Base-by-base conservation (phyloP, 2,113 vertebrate species). In the Struthidea cinerea region DNA sequence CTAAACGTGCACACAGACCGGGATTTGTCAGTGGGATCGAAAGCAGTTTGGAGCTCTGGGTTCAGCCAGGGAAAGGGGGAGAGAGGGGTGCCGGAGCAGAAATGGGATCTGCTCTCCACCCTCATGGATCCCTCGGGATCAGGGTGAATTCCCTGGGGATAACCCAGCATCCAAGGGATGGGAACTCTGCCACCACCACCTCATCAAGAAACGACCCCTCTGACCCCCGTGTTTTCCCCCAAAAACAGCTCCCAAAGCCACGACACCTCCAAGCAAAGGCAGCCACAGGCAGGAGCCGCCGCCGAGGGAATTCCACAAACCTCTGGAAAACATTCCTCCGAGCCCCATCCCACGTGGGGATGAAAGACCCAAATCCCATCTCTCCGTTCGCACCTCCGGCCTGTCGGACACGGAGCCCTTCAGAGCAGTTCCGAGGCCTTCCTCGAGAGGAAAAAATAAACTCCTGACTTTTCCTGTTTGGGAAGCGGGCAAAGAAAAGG, bases 401-500 rank as follows among this genome's bases (percentile, higher is more conserved):
- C 46, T 23, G 33, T 41, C 61, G 13, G n/a, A 22, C 9, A 7
- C 0, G 1, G 6, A 49, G 50, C 76, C 53, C 27, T 60, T 69
- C 49, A 3, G 71, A n/a, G 80, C 49, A 21, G 5, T 23, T 56
- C 27, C 11, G 18, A 28, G 1, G 55, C 30, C 65, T 87, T 78
- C 84, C 82, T 27, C 3, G 1, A 35, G 33, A 93, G 94, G 95
- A 94, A 96, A 95, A 97, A 96, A 96, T 91, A 97, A 91, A 94
- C 57, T 11, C 67, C 18, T n/a, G 82, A 55, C 90, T 93, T 85
- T 97, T 97, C 95, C 96, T 95, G 94, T 91, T 83, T 84, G 94
- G 96, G 93, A 97, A 93, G 46, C 3, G 46, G 93, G 89, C 82
- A 93, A 53, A 30, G 63, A 35, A 57, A n/a, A n/a, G 70, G 85